Evolutionary conservation across 2,113 vertebrate genomes (phyloP).

Genomic region (Salvator merianae): DNA sequence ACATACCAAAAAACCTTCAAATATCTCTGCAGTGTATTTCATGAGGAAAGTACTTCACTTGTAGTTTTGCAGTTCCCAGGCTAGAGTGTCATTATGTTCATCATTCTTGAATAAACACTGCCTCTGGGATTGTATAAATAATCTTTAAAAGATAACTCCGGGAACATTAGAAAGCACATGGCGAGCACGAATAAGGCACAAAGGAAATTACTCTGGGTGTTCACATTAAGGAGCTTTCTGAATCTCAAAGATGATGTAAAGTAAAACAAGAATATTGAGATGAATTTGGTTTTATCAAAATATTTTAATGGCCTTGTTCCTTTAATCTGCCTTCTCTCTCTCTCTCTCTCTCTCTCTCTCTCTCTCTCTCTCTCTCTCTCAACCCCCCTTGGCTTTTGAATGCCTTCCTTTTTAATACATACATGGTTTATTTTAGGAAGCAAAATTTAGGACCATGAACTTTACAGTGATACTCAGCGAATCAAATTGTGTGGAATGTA

Average conservation of each 20-base stretch:
- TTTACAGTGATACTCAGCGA: slow-evolving; percentile 5
- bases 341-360: too few relatives aligned
- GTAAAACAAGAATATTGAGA: slow-evolving; percentile 32
- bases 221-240: slow-evolving; percentile 56
- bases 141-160: slow-evolving; percentile 54
- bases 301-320: slow-evolving; percentile 41
- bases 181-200: slow-evolving; percentile 41
- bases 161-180: slow-evolving; percentile 56
- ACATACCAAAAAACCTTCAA: slow-evolving; percentile 35
- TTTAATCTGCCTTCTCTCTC: not conserved
- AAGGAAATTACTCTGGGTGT: slow-evolving; percentile 46
- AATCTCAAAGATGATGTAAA: slow-evolving; percentile 29
- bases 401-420: slow-evolving; percentile 52
- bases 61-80: slow-evolving; percentile 55
- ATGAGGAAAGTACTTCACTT: slow-evolving; percentile 47
- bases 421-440: slow-evolving; percentile 34
- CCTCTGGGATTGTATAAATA: slow-evolving; percentile 57
- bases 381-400: slow-evolving; percentile 9
- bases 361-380: too few relatives aligned
- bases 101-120: slow-evolving; percentile 45
- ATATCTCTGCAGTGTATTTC: slow-evolving; percentile 43
- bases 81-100: slow-evolving; percentile 57
- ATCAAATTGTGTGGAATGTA: slow-evolving; percentile 17
- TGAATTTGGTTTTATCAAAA: slow-evolving; percentile 51
- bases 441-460: slow-evolving; percentile 44